phyloP scores from a whole-genome alignment of 1,140 invertebrate species.

The Tetragonula clypearis region DNA sequence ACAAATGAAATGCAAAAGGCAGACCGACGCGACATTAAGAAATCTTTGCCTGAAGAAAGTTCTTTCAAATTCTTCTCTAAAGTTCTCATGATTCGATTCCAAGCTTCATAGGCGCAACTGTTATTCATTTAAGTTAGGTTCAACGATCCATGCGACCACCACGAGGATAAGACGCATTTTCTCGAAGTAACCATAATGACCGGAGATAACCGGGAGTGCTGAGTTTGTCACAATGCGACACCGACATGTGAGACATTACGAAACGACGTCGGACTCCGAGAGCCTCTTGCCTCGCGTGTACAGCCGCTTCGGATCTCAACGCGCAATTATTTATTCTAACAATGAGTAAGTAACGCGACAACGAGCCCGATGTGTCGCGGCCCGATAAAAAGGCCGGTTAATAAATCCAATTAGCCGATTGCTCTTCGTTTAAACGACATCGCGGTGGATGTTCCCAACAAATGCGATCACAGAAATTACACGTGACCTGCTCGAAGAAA shows the following conservation, averaged over 20 bases:
- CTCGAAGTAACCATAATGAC: not conserved
- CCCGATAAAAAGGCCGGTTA: not conserved
- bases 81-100: not conserved
- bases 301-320: not conserved
- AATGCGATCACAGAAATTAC: not conserved
- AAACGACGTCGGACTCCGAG: not conserved
- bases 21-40: too few relatives aligned
- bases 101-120: not conserved
- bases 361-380: not conserved
- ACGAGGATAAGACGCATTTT: slow-evolving; percentile 25
- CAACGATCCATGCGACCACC: slow-evolving; percentile 19
- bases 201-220: slow-evolving; percentile 13
- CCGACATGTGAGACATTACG: not conserved
- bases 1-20: too few relatives aligned
- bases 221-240: not conserved
- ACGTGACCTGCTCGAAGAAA: not conserved
- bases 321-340: slow-evolving; percentile 12
- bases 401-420: not conserved
- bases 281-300: not conserved
- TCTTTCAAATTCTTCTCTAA: too few relatives aligned
- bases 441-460: not conserved
- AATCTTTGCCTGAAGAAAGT: too few relatives aligned
- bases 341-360: not conserved
- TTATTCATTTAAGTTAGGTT: slow-evolving; percentile 33
- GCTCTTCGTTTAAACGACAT: not conserved